phyloP scores from a whole-genome alignment of 64 coral and sea anemone genomes.

The Catalaphyllia jardinei region DNA sequence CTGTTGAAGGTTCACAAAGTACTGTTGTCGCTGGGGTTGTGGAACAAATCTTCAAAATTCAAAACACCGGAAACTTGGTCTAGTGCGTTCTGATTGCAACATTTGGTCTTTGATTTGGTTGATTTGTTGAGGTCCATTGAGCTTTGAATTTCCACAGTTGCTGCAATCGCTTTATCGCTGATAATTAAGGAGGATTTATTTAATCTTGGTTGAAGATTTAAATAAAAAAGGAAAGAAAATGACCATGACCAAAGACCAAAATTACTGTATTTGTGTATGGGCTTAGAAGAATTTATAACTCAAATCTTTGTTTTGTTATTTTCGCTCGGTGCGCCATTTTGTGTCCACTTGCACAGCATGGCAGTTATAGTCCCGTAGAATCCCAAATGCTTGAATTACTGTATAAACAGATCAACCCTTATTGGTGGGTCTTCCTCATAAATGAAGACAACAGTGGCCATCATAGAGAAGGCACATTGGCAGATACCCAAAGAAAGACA shows the following conservation, averaged over 20 bases:
- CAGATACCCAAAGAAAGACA: too few species aligned
- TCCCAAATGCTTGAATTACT: background rate
- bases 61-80: conserved; percentile 16
- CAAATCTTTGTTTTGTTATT: background rate
- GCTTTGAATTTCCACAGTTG: background rate
- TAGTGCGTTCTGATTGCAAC: background rate
- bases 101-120: background rate
- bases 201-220: background rate
- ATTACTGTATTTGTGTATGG: background rate
- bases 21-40: background rate
- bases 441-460: too few species aligned
- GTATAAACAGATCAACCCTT: conserved; percentile 10
- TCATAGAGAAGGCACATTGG: too few species aligned
- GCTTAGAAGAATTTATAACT: background rate
- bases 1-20: background rate
- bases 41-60: background rate
- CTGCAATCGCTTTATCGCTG: background rate
- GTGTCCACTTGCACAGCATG: background rate
- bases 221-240: background rate
- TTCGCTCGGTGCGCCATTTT: background rate
- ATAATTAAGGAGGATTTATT: background rate
- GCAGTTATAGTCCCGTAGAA: background rate
- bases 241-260: background rate
- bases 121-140: background rate
- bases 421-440: too few species aligned